Evolutionary conservation across 2,797 vertebrate genomes (phyloP).

Genomic region (Pipistrellus kuhlii): DNA sequence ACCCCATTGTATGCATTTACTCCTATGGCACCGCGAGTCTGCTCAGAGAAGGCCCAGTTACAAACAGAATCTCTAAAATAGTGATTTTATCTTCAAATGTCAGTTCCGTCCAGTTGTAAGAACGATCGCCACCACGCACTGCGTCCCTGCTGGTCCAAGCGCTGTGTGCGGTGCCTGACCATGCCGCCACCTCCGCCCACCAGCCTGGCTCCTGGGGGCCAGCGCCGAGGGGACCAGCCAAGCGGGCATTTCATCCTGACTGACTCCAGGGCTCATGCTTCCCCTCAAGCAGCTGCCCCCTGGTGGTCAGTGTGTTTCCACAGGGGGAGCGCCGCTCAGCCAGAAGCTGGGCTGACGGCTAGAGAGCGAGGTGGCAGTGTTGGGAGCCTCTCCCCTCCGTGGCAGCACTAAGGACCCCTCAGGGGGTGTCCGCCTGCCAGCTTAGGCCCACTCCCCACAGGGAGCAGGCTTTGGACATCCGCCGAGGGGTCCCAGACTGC

Average conservation of each 20-base stretch:
- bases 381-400: too few species aligned
- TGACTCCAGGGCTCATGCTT: background rate
- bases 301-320: too few species aligned
- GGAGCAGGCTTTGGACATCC: too few species aligned
- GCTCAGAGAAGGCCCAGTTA: background rate
- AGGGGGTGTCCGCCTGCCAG: too few species aligned
- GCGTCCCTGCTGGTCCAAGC: background rate
- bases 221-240: fast-evolving
- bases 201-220: background rate
- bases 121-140: background rate
- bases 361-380: fast-evolving
- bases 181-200: background rate
- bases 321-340: too few species aligned
- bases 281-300: background rate
- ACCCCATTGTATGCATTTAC: background rate
- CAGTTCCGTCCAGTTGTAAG: background rate
- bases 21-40: background rate
- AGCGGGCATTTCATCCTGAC: background rate
- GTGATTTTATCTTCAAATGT: background rate
- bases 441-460: too few species aligned
- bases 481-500: too few species aligned
- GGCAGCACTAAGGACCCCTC: too few species aligned
- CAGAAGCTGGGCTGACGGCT: too few species aligned
- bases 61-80: slow-evolving; percentile 10
- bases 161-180: too few species aligned